phyloP scores from a whole-genome alignment of 2,797 vertebrate genomes.

The Coreius guichenoti region DNA sequence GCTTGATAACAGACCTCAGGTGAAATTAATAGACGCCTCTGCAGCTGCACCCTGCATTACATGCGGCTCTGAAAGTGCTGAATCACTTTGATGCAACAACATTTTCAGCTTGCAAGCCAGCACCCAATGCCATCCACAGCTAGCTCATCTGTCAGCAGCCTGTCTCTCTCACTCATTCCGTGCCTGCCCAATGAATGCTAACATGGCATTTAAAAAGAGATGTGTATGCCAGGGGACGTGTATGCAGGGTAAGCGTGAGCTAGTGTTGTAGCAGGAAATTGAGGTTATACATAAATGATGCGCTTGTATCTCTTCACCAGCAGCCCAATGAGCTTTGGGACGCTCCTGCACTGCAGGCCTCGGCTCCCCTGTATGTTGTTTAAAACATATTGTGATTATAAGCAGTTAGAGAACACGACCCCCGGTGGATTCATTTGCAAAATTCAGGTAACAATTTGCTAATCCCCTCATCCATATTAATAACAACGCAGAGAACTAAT shows the following conservation, averaged over 20 bases:
- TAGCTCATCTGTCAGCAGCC: conserved; percentile 36
- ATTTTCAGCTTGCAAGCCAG: conserved; percentile 15
- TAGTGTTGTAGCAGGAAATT: conserved; percentile 20
- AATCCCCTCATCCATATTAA: conserved; percentile 55
- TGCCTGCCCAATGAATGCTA: conserved; percentile 44
- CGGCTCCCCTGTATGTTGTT: conserved; percentile 14
- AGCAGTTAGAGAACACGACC: conserved; percentile 24
- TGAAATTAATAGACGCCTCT: conserved; percentile 29
- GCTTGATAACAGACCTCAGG: conserved; percentile 28
- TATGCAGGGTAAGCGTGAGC: conserved; percentile 14
- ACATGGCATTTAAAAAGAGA: conserved; percentile 56
- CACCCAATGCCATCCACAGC: conserved; percentile 10
- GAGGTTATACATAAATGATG: conserved; percentile 49
- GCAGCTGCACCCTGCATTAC: conserved; percentile 8
- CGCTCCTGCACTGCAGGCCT: not conserved
- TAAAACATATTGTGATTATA: conserved; percentile 43
- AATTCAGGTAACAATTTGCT: conserved; percentile 41
- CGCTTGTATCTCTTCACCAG: conserved; percentile 32
- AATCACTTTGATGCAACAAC: conserved; percentile 51
- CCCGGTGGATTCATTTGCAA: conserved; percentile 30
- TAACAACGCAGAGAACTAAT: conserved; percentile 30
- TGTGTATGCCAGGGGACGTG: conserved; percentile 40
- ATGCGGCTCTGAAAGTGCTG: conserved; percentile 52
- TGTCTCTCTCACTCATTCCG: conserved; percentile 24
- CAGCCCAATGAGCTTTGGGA: conserved; percentile 34